Base-by-base conservation (phyloP, 2,888 invertebrate genomes). In the Cecidostiba fungosa region DNA sequence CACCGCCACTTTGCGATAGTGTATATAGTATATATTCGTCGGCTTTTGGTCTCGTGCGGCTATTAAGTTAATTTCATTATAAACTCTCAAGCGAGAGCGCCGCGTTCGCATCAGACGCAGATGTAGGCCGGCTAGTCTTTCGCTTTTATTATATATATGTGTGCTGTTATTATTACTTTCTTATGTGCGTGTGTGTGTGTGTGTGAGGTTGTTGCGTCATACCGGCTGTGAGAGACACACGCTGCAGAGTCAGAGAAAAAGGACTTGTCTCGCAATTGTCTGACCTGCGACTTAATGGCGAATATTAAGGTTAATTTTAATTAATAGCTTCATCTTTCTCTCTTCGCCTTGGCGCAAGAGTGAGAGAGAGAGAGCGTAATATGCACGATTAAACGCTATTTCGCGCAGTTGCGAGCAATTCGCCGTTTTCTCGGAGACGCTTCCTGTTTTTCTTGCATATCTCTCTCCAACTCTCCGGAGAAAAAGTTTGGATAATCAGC, bases 291-390 rank as follows among this genome's bases (percentile, higher is more conserved):
- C 26, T 73, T 69, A 62, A 66, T 43, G 50, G 59, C 66, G 66
- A 78, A 36, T 79, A 79, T 66, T 78, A 72, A 78, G 73, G 66
- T 74, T 79, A 79, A 84, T 74, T 50, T 79, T 84, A 84, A 84
- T 84, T 84, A 79, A 73, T 50, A 23, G 23, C 43, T 26, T 66
- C 23, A 12, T 70, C 23, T 39, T 72, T 8, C 12, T 2, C 39
- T 6, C 39, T 69, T 32, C 36, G 70, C 29, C 69, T 29, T 12
- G 69, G 69, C 14, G 19, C 16, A 32, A 69, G 5, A 16, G 50
- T 5, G 19, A 50, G 19, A 16, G 50, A 16, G 19, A 50, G 19
- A 1, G 10, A n/a, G 54, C 19, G 39, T 43, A 77, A 69, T 77
- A 59, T 82, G 62, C 76, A 54, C 29, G 50, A 82, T 82, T 77